Base-by-base conservation (phyloP, 2,113 vertebrate species). In the Rhea americana region DNA sequence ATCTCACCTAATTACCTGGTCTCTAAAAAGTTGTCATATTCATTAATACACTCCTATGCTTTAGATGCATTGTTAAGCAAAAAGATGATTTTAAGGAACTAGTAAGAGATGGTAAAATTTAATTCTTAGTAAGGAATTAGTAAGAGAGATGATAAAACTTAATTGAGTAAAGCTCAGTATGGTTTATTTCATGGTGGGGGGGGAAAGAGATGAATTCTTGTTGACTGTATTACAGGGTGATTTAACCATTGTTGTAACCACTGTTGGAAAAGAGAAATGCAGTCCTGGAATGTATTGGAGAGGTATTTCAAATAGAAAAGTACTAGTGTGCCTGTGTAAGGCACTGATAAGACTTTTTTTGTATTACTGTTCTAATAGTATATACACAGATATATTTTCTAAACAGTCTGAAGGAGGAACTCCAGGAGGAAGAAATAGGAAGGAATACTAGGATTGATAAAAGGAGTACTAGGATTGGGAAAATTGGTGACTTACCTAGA, bases 331-430 rank as follows among this genome's bases (percentile, higher is more conserved):
- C 4, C 18, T 30, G 37, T 20, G 2, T 21, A 20, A 41, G 26
- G 66, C 11, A 13, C 8, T 53, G 5, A 4, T 14, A 8, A 19
- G 55, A 8, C 13, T 79, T 56, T 55, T 18, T 56, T 79, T 80
- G n/a, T 80, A 20, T 53, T 85, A 11, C 62, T 61, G 1, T 68
- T 92, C 28, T 85, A 5, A 22, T 67, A 2, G 1, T 16, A 39
- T 0, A 0, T 35, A 35, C 35, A 35, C 35, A 47, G 28, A 3
- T 22, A 24, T 66, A 0, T 18, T 53, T 83, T 77, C 37, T 74
- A 7, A 62, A 6, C 6, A 6, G 5, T 28, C 4, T 39, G 9
- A 71, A 51, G 74, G 55, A 65, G 48, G n/a, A 78, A 11, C 6
- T 35, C 35, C 35, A 35, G 35, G 35, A 35, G 35, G 35, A 35